Evolutionary conservation across 1,140 invertebrate genomes (phyloP).

Genomic region (Dendrolimus kikuchii): DNA sequence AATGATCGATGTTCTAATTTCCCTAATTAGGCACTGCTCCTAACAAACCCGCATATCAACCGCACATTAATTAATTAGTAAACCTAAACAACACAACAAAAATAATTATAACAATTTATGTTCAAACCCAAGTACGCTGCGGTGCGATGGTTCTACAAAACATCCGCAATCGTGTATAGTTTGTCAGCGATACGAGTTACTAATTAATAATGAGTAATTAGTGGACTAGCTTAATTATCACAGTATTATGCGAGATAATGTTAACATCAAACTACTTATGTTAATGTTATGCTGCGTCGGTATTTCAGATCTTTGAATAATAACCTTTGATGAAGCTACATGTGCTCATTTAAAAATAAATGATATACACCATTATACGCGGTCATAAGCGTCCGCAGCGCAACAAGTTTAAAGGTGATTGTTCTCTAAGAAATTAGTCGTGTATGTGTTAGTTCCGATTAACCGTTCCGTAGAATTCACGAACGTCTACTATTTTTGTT

Average conservation of each 20-base stretch:
- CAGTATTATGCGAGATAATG: conserved; percentile 9
- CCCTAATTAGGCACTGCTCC: too few relatives aligned
- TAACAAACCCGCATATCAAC: too few relatives aligned
- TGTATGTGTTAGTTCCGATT: too few relatives aligned
- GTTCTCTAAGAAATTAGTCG: too few relatives aligned
- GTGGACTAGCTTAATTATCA: conserved; percentile 9
- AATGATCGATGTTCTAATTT: too few relatives aligned
- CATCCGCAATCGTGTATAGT: conserved; percentile 8
- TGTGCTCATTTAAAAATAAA: neutral
- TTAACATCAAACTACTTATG: conserved; percentile 14
- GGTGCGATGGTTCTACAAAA: conserved; percentile 10
- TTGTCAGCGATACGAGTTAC: conserved; percentile 9
- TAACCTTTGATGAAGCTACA: conserved; percentile 2
- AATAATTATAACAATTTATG: conserved; percentile 1
- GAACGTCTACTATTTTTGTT: too few relatives aligned
- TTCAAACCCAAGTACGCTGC: conserved; percentile 1
- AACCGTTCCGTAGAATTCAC: too few relatives aligned
- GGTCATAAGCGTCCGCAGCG: too few relatives aligned
- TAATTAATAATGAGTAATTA: conserved; percentile 13
- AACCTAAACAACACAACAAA: neutral
- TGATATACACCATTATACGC: too few relatives aligned
- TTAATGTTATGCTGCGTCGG: conserved; percentile 9
- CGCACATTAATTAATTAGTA: too few relatives aligned
- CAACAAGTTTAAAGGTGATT: too few relatives aligned
- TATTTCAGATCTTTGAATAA: too few relatives aligned